Evolutionary conservation across 2,888 invertebrate species (phyloP), one percentile per base, ranked within the genome.

Genomic region (Habroteleia sp.): DNA sequence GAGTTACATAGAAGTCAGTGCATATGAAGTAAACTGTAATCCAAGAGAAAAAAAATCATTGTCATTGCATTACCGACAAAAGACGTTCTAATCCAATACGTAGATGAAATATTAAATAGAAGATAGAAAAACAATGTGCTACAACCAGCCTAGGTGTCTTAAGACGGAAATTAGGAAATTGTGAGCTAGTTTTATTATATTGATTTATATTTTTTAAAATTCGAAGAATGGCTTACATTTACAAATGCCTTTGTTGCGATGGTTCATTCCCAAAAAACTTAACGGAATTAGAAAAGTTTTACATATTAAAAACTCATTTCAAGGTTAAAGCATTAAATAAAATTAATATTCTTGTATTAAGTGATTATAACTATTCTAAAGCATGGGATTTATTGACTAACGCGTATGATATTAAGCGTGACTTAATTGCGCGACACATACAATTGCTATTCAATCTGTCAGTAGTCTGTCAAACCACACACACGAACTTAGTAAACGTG

Each of bases 141-240:
- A n/a, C n/a, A n/a, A n/a, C n/a, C n/a, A n/a, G n/a, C n/a, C n/a
- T n/a, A n/a, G n/a, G n/a, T n/a, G n/a, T n/a, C n/a, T n/a, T n/a
- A n/a, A n/a, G n/a, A n/a, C n/a, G n/a, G n/a, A n/a, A n/a, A n/a
- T n/a, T n/a, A n/a, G n/a, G n/a, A n/a, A n/a, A n/a, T n/a, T n/a
- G n/a, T n/a, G n/a, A n/a, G n/a, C n/a, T n/a, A n/a, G n/a, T n/a
- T n/a, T n/a, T n/a, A n/a, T n/a, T n/a, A n/a, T n/a, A n/a, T n/a
- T n/a, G n/a, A n/a, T n/a, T n/a, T n/a, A n/a, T n/a, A n/a, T n/a
- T n/a, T n/a, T n/a, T n/a, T n/a, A 20, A 33, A 42, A 8, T 33
- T 54, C 0, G 68, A 77, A 35, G 20, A 60, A 6, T 80, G 77
- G 75, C 17, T 77, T 2, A 71, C 66, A 3, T 81, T 79, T 25